These are phyloP conservation scores for Dynastes hyllus DNA, from an alignment of 2,888 invertebrate species.

Conservation along the genomic window DNA sequence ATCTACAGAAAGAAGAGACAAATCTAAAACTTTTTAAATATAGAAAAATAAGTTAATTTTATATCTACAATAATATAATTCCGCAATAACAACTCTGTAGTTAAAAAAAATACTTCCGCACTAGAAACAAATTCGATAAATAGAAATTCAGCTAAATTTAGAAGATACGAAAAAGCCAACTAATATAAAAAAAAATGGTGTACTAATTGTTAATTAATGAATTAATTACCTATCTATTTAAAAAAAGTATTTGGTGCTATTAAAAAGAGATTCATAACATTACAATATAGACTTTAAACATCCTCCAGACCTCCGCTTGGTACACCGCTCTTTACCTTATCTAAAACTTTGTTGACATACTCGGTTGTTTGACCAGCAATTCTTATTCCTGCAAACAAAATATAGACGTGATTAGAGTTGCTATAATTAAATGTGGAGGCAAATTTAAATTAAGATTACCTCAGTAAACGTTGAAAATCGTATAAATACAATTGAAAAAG, in stretches of 20 bases:
- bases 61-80: constrained; percentile 22
- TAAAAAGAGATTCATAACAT: constrained; percentile 43
- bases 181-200: neutral
- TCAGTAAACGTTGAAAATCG: too few species aligned
- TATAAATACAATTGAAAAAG: too few species aligned
- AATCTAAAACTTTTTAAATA: constrained; percentile 25
- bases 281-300: constrained; percentile 51
- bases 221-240: constrained; percentile 17
- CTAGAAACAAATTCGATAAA: constrained; percentile 39
- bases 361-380: constrained; percentile 95
- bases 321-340: constrained; percentile 87
- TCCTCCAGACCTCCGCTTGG: constrained; percentile 86
- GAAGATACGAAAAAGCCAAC: constrained; percentile 15
- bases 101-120: constrained; percentile 37
- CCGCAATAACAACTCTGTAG: neutral
- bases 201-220: constrained; percentile 3
- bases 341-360: constrained; percentile 93
- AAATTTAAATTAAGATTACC: constrained; percentile 13
- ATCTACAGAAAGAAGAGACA: constrained; percentile 32
- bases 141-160: constrained; percentile 34
- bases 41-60: constrained; percentile 36
- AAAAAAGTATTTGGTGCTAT: constrained; percentile 46
- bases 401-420: neutral
- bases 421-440: constrained; percentile 19
- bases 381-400: constrained; percentile 80